Evolutionary conservation across 2,113 vertebrate species (phyloP).

Genomic region (Ia io): DNA sequence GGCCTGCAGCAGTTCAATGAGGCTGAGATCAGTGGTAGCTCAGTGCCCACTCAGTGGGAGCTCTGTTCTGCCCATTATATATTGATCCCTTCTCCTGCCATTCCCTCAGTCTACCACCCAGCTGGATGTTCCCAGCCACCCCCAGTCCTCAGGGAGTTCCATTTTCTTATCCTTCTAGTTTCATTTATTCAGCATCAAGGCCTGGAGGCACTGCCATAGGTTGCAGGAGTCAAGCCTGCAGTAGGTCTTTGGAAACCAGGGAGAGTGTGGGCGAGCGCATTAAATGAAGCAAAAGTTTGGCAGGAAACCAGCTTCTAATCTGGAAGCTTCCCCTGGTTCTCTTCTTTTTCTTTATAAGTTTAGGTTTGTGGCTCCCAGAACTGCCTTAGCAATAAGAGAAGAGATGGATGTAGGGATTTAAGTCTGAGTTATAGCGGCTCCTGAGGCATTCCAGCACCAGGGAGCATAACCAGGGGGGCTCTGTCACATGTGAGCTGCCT

Average conservation of each 20-base stretch:
- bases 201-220: not conserved
- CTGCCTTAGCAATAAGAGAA: not conserved
- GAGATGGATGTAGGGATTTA: not conserved
- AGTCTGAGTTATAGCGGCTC: not conserved
- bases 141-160: not conserved
- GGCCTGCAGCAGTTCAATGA: not conserved
- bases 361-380: constrained; percentile 4
- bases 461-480: not conserved
- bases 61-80: not conserved
- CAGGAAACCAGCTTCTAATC: constrained; percentile 31
- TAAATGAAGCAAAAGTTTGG: constrained; percentile 22
- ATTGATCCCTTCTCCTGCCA: not conserved
- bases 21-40: not conserved
- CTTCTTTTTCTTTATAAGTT: constrained; percentile 41
- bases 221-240: not conserved
- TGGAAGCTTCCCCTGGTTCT: constrained; percentile 11
- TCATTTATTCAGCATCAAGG: constrained; percentile 21
- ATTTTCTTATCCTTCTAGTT: not conserved
- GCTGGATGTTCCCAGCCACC: not conserved
- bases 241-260: constrained; percentile 42
- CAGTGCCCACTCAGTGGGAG: not conserved
- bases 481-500: not conserved
- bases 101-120: not conserved
- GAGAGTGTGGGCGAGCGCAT: not conserved
- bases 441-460: not conserved